A percentile compares a stretch with the other conserved stretches of the same genome.
These are phyloP conservation scores for Sisor rabdophorus DNA, from an alignment of 2,113 vertebrate genomes.

Conservation along the genomic window DNA sequence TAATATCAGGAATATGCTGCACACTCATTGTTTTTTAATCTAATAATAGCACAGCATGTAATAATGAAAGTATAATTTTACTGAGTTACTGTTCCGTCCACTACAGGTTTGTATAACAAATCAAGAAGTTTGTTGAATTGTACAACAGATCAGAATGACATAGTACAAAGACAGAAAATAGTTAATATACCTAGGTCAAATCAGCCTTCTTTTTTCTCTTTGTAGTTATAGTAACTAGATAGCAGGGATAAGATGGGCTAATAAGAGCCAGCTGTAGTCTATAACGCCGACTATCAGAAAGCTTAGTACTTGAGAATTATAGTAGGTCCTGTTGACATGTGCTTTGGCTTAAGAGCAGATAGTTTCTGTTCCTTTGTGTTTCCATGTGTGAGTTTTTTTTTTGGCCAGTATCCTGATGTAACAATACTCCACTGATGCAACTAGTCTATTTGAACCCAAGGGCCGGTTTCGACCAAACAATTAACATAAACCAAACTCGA, in stretches of 20 bases:
- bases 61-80: no score
- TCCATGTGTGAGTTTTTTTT: not conserved
- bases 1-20: no score
- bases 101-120: not conserved
- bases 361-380: not conserved
- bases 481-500: no score
- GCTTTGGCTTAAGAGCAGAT: not conserved
- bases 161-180: not conserved
- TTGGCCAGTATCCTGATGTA: not conserved
- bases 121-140: not conserved
- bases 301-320: slow-evolving; percentile 1
- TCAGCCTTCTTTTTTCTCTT: not conserved
- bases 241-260: slow-evolving; percentile 13
- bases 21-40: no score
- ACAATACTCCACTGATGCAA: no score
- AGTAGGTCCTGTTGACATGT: not conserved
- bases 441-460: no score
- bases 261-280: slow-evolving; percentile 35
- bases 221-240: slow-evolving; percentile 33
- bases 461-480: no score
- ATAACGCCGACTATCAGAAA: slow-evolving; percentile 22
- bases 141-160: not conserved
- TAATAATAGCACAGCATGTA: no score
- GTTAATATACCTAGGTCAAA: slow-evolving; percentile 3
- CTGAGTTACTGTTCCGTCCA: not conserved